These are phyloP conservation scores for Athrips mouffetella DNA, from an alignment of 2,888 invertebrate species.

Conservation along the genomic window DNA sequence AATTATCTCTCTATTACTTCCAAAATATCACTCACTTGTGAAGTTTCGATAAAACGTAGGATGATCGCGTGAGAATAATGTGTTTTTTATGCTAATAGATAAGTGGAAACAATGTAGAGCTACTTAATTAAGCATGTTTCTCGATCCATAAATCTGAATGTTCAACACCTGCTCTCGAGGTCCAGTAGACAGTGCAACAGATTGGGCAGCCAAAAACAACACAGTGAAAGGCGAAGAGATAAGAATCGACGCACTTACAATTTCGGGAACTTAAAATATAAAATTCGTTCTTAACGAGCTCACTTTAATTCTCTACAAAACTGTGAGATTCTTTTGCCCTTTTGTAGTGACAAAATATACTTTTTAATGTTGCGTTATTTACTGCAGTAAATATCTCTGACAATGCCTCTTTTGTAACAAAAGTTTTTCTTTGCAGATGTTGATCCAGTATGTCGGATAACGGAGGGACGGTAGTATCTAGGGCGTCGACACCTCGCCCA, in stretches of 20 bases:
- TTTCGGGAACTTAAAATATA: constrained; percentile 3
- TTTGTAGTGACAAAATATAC: background rate
- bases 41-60: constrained; percentile 18
- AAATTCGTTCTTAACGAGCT: background rate
- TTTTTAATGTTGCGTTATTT: background rate
- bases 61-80: constrained; percentile 43
- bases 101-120: constrained; percentile 53
- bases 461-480: constrained; percentile 63
- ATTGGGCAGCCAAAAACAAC: constrained; percentile 29
- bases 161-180: constrained; percentile 42
- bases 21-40: constrained; percentile 20
- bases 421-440: constrained; percentile 55
- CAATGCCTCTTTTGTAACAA: constrained; percentile 1
- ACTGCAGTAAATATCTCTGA: background rate
- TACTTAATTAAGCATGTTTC: constrained; percentile 69
- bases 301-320: background rate
- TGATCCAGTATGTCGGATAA: constrained; percentile 70
- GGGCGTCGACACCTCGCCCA: constrained; percentile 73
- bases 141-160: constrained; percentile 70
- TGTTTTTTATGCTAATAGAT: constrained; percentile 45
- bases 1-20: constrained; percentile 24
- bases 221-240: constrained; percentile 52
- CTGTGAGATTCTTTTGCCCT: constrained; percentile 2
- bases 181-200: constrained; percentile 23
- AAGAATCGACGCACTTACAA: constrained; percentile 30